Evolutionary conservation across 1,140 invertebrate genomes (phyloP).

Genomic region (Drosophila insularis): DNA sequence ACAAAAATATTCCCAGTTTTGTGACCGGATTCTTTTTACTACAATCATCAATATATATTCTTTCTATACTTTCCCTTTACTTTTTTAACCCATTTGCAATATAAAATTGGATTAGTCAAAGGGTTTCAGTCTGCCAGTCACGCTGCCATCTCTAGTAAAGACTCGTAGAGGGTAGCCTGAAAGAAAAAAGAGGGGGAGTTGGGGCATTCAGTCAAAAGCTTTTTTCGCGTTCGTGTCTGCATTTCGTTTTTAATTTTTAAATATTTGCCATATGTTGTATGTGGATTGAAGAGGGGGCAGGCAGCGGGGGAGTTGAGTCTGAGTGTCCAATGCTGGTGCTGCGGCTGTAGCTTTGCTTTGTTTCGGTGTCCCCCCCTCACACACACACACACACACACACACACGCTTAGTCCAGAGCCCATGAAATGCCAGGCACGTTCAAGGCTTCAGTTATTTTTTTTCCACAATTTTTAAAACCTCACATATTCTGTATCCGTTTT

Average conservation of each 20-base stretch:
- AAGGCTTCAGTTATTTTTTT: conserved; percentile 50
- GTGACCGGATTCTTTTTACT: too few species aligned
- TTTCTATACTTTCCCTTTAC: too few species aligned
- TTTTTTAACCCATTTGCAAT: too few species aligned
- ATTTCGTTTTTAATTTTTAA: conserved; percentile 62
- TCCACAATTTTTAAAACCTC: conserved; percentile 5
- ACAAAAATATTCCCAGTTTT: too few species aligned
- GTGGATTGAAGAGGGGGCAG: not conserved
- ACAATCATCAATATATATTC: too few species aligned
- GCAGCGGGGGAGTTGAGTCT: not conserved
- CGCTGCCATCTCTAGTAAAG: not conserved
- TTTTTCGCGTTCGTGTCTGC: conserved; percentile 40
- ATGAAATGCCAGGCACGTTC: conserved; percentile 60
- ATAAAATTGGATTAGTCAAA: too few species aligned
- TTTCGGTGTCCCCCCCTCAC: not conserved
- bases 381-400: not conserved
- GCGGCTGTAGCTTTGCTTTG: conserved; percentile 45
- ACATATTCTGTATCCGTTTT: conserved; percentile 25
- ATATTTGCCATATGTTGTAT: conserved; percentile 36
- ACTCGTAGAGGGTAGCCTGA: not conserved
- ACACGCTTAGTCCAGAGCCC: conserved; percentile 30
- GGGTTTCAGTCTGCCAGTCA: not conserved
- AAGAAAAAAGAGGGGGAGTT: not conserved
- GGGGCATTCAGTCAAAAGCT: conserved; percentile 3
- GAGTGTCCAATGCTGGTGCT: not conserved